A percentile compares a stretch with the other conserved stretches of the same genome.
phyloP scores from a whole-genome alignment of 2,888 invertebrate species.

The Eumerus sabulonum region DNA sequence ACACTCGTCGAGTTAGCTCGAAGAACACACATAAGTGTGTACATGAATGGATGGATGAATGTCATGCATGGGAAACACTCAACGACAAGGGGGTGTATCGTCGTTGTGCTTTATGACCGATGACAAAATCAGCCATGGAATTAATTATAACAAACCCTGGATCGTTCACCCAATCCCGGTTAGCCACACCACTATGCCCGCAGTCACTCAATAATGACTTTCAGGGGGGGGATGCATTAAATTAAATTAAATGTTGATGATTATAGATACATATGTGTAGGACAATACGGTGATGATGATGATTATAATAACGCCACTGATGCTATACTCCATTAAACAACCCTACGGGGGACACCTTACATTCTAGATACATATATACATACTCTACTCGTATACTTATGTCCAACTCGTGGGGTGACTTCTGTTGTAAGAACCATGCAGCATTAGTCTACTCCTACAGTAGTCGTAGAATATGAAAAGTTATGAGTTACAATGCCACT shows the following conservation, averaged over 20 bases:
- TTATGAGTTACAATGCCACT: conserved; percentile 14
- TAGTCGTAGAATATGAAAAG: conserved; percentile 31
- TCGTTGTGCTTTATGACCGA: conserved; percentile 62
- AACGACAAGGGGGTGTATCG: conserved; percentile 23
- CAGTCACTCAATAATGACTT: conserved; percentile 45
- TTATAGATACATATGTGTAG: conserved; percentile 59
- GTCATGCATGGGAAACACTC: conserved; percentile 29
- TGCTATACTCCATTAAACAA: conserved; percentile 63
- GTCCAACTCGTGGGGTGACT: no score
- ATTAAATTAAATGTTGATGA: conserved; percentile 69
- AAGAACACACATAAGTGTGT: conserved; percentile 37
- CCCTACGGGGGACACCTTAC: conserved; percentile 56
- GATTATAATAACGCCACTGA: conserved; percentile 64
- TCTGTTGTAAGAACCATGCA: background rate
- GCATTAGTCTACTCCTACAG: conserved; percentile 17
- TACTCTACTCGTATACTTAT: no score
- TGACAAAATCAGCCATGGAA: conserved; percentile 68
- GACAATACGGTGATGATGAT: conserved; percentile 42
- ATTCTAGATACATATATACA: background rate
- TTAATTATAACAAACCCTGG: conserved; percentile 54
- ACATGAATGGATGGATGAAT: conserved; percentile 26
- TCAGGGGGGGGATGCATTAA: conserved; percentile 66
- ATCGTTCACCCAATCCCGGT: conserved; percentile 6
- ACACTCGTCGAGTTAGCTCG: conserved; percentile 16
- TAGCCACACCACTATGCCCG: background rate